These are phyloP conservation scores for Myiotriccus ornatus DNA, from an alignment of 2,797 vertebrate genomes.

Conservation along the genomic window DNA sequence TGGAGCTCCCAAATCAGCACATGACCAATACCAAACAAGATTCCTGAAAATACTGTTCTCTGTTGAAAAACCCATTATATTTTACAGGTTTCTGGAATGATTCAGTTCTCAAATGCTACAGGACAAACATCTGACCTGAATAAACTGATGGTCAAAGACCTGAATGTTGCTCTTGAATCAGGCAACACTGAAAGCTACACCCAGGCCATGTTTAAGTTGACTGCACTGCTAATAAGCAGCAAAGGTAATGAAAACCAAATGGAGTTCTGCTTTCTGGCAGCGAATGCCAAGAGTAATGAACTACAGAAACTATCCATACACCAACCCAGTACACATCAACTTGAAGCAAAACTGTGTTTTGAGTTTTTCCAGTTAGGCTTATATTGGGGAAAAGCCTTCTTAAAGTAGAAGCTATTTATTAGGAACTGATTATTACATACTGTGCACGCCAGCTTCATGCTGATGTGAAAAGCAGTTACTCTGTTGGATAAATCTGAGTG, in stretches of 20 bases:
- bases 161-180: slow-evolving; percentile 83
- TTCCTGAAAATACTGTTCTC: background rate
- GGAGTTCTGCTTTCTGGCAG: background rate
- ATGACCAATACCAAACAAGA: background rate
- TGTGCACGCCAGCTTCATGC: background rate
- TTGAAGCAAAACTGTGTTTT: background rate
- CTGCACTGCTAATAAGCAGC: slow-evolving; percentile 90
- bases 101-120: slow-evolving; percentile 86
- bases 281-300: background rate
- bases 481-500: background rate
- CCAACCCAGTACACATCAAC: background rate
- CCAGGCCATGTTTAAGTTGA: slow-evolving; percentile 94
- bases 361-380: background rate
- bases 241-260: slow-evolving; percentile 78
- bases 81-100: slow-evolving; percentile 92
- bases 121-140: slow-evolving; percentile 85
- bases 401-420: background rate
- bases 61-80: background rate
- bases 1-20: background rate
- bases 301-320: background rate
- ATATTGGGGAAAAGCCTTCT: background rate
- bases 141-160: slow-evolving; percentile 87
- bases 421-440: background rate
- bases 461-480: background rate
- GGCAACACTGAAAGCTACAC: slow-evolving; percentile 84